A percentile compares a stretch with the other conserved stretches of the same genome.
Evolutionary conservation across 37 sponge, comb jelly and placozoan species (phyloP).

Genomic region (Chondrilla cf. caribensis): DNA sequence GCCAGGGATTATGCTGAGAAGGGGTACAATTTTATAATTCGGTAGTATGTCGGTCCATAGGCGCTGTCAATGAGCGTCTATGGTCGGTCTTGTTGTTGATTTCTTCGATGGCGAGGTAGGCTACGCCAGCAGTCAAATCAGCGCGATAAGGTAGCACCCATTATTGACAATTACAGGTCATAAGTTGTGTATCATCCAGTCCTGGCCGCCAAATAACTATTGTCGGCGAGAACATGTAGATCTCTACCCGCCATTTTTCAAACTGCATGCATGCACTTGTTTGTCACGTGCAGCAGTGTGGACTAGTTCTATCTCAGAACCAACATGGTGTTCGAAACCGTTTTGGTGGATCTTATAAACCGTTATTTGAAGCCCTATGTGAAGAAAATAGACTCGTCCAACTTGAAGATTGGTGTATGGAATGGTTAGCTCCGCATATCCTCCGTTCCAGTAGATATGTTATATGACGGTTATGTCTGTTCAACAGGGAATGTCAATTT

Average conservation of each 20-base stretch:
- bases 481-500: constrained; percentile 63
- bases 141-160: neutral
- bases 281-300: too few relatives aligned
- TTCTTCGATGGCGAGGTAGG: neutral
- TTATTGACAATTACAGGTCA: too few relatives aligned
- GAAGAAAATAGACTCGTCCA: constrained; percentile 78
- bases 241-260: neutral
- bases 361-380: constrained; percentile 85
- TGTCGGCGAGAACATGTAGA: neutral
- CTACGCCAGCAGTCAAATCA: neutral
- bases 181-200: too few relatives aligned
- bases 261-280: too few relatives aligned
- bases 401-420: constrained; percentile 83
- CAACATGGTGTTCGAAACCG: constrained; percentile 83
- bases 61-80: too few relatives aligned
- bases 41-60: neutral
- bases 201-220: too few relatives aligned
- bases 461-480: neutral
- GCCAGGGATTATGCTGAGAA: neutral
- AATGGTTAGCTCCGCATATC: constrained; percentile 41
- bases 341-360: constrained; percentile 78
- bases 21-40: neutral
- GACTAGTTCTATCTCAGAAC: too few relatives aligned
- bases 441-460: neutral
- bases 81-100: constrained; percentile 14